Evolutionary conservation across 2,113 vertebrate species (phyloP).

Genomic region (Python bivittatus): DNA sequence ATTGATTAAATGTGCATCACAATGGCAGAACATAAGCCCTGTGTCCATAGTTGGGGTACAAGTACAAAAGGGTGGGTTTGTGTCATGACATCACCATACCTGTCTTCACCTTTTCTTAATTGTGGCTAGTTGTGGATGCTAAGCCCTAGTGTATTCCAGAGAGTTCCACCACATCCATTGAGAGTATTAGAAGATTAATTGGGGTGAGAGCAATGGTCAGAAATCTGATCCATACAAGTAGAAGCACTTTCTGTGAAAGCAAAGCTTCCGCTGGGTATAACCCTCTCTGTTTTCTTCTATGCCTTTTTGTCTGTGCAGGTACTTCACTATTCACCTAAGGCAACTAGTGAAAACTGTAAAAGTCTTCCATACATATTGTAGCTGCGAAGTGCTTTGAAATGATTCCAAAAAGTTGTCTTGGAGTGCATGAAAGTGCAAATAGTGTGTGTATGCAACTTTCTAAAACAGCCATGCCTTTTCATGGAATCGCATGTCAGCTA

Average conservation of each 20-base stretch:
- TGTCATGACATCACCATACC: background rate
- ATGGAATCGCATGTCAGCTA: too few relatives aligned
- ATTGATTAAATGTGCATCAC: background rate
- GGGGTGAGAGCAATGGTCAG: background rate
- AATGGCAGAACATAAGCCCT: background rate
- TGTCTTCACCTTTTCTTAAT: background rate
- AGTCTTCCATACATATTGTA: background rate
- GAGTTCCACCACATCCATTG: background rate
- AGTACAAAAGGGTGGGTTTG: background rate
- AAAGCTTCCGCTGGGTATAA: background rate
- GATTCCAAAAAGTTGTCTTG: too few relatives aligned
- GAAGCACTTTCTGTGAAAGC: background rate
- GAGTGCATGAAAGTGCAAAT: too few relatives aligned
- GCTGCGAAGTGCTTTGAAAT: background rate
- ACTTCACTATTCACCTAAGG: background rate
- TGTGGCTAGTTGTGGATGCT: background rate
- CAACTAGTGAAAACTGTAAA: background rate
- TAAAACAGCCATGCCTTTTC: too few relatives aligned
- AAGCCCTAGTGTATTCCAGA: too few relatives aligned
- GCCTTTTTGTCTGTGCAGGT: background rate
- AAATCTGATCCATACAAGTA: background rate
- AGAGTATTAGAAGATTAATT: background rate
- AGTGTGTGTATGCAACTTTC: too few relatives aligned
- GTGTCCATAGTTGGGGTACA: background rate
- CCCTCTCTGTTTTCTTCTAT: background rate